Evolutionary conservation across 2,797 vertebrate genomes (phyloP).

Genomic region (Simalia tracyae): DNA sequence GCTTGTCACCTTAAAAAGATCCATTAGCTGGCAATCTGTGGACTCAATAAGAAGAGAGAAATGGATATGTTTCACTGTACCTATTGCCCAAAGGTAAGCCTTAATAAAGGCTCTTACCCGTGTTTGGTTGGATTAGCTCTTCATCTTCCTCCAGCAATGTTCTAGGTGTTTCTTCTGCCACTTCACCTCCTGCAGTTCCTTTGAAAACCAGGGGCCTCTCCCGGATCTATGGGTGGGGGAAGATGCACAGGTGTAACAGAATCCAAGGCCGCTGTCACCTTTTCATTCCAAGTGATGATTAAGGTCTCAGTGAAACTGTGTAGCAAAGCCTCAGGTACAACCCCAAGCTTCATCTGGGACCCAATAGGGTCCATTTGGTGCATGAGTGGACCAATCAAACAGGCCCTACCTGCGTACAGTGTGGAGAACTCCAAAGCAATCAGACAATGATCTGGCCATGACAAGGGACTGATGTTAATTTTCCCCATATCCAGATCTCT

Average conservation of each 20-base stretch:
- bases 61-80: not conserved
- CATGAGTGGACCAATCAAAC: not conserved
- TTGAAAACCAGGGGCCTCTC: not conserved
- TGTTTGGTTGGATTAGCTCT: not conserved
- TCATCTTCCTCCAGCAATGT: not conserved
- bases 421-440: not conserved
- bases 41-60: not conserved
- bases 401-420: not conserved
- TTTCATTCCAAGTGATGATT: not conserved
- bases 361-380: not conserved
- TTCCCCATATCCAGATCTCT: not conserved
- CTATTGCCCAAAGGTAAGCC: not conserved
- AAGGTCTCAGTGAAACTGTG: not conserved
- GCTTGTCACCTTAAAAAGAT: not conserved
- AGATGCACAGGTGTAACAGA: not conserved
- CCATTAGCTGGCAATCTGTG: not conserved
- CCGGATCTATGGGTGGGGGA: not conserved
- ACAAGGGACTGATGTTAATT: not conserved
- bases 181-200: not conserved
- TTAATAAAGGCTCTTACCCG: not conserved
- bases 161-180: not conserved
- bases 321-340: not conserved
- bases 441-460: not conserved
- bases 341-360: not conserved
- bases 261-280: not conserved